Conservation (phyloP, 1,140 invertebrate genomes). For the Hirudo medicinalis region DNA sequence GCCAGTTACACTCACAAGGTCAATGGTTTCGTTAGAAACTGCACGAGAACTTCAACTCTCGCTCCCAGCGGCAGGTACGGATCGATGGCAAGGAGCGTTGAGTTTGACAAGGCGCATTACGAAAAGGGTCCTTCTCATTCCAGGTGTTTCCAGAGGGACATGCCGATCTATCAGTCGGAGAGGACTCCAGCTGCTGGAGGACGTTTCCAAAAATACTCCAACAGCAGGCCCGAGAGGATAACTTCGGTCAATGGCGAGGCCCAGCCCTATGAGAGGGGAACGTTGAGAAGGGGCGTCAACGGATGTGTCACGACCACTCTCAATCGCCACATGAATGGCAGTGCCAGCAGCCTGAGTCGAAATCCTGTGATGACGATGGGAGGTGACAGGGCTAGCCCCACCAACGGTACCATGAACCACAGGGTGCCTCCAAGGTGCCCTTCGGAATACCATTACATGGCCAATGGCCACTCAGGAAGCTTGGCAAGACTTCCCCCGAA, state of each 20-base stretch:
- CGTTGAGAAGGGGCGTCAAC: not conserved
- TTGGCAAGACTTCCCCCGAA: not conserved
- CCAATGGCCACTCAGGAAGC: too few relatives aligned
- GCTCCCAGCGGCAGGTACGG: not conserved
- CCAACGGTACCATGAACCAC: not conserved
- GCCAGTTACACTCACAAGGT: not conserved
- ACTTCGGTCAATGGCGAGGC: not conserved
- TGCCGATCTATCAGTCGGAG: not conserved
- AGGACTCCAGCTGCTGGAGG: not conserved
- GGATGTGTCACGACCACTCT: not conserved
- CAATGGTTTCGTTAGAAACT: not conserved
- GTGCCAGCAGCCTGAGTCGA: not conserved
- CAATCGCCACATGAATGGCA: not conserved
- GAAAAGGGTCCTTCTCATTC: not conserved
- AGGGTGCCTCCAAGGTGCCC: not conserved
- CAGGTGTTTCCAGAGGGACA: not conserved
- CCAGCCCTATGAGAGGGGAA: not conserved
- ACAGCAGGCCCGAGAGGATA: not conserved
- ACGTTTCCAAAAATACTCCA: not conserved
- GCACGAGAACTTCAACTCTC: not conserved
- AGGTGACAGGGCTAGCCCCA: not conserved
- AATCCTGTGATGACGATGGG: not conserved
- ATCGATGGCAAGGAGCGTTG: not conserved
- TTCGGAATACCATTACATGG: not conserved
- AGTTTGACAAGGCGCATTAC: not conserved